A percentile compares a stretch with the other conserved stretches of the same genome.
Conservation (phyloP, 2,113 vertebrate genomes). For the Symphodus melops region DNA sequence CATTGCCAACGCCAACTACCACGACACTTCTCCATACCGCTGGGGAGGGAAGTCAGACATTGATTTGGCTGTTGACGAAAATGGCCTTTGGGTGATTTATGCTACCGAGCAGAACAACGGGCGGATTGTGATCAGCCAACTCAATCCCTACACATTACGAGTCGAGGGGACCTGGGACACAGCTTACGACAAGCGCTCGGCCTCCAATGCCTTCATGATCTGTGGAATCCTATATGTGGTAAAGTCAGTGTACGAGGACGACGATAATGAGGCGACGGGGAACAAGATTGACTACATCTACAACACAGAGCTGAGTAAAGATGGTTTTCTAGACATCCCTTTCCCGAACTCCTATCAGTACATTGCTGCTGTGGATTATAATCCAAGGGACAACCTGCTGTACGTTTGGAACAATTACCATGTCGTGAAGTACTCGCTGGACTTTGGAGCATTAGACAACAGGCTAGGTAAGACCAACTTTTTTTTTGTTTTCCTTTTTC, state of each 20-base stretch:
- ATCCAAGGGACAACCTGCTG: slow-evolving; percentile 96
- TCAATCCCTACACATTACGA: slow-evolving; percentile 96
- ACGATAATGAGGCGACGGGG: slow-evolving; percentile 97
- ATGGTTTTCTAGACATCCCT: slow-evolving; percentile 93
- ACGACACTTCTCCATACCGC: slow-evolving; percentile 97
- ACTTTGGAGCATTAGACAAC: slow-evolving; percentile 94
- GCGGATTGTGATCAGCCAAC: slow-evolving; percentile 95
- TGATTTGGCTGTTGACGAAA: slow-evolving; percentile 97
- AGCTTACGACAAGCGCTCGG: slow-evolving; percentile 96
- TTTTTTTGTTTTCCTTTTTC: too few species aligned
- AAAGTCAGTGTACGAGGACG: slow-evolving; percentile 97
- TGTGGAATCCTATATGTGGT: slow-evolving; percentile 98
- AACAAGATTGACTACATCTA: slow-evolving; percentile 99
- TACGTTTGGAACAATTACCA: slow-evolving; percentile 99
- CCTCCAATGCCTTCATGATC: slow-evolving; percentile 99
- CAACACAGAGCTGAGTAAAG: slow-evolving; percentile 96
- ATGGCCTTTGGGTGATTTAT: slow-evolving; percentile 98
- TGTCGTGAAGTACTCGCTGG: slow-evolving; percentile 96
- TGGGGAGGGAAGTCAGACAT: slow-evolving; percentile 99
- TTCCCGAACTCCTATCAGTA: slow-evolving; percentile 99
- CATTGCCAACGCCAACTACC: slow-evolving; percentile 97
- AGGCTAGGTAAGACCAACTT: slow-evolving; percentile 86
- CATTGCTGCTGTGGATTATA: slow-evolving; percentile 99
- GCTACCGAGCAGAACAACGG: slow-evolving; percentile 99
- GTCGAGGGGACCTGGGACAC: slow-evolving; percentile 99